Base-by-base conservation (phyloP, 64 coral and sea anemone species). In the Anthopleura sola region DNA sequence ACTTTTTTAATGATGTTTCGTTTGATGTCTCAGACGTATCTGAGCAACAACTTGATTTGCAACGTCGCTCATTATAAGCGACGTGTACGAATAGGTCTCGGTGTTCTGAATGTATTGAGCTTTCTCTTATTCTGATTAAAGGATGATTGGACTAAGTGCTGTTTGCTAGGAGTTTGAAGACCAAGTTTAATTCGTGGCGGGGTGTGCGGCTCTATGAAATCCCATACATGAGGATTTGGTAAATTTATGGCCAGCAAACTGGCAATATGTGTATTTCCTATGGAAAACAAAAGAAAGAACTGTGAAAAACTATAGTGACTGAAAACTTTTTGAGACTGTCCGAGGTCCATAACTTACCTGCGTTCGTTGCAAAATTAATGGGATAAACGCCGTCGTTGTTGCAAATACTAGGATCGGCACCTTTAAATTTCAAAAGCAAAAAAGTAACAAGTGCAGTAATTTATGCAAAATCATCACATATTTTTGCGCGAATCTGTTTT, bases 121-220 rank as follows among this genome's bases (percentile, higher is more conserved):
- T 56, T 88, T 55, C 38, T 83, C 15, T 68, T 84, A 37, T 76
- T 91, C 40, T 24, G 64, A 26, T 74, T 78, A 44, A 95, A 95
- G 1, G 93, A 91, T 28, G 93, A 95, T 60, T 91, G 60, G 83
- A 76, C 89, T 21, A 95, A 36, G 85, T 95, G 93, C 53, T 86
- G 86, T 78, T 86, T 95, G 32, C 58, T 86, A 80, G 93, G 93
- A 85, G 85, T 95, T 75, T 95, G 89, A 75, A 95, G 90, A 46
- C 93, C 93, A 77, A 95, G 89, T 64, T 92, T 88, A 28, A 95
- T 91, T 60, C 87, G 49, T 55, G 93, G 90, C 7, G 93, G 93
- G 60, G 93, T 95, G 84, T 95, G 93, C 7, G 93, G 93, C 21
- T 95, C 93, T 36, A 95, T 88, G n/a, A 92, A 84, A 32, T 95